Evolutionary conservation across 2,888 invertebrate species (phyloP), one percentile per base, ranked within the genome.

Genomic region (Brachylomia viminalis): DNA sequence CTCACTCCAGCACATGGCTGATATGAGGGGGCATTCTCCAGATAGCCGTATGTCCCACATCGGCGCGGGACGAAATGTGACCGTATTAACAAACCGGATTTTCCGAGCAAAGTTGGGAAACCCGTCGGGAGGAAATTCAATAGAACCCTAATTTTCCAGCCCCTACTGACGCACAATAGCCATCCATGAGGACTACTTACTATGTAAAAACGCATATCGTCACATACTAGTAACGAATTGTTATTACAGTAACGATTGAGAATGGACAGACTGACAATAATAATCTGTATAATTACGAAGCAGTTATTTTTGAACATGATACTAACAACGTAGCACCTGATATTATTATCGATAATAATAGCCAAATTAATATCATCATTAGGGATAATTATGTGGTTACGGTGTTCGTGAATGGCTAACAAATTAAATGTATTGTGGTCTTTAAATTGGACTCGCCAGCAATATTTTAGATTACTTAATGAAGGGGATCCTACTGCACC

Each of bases 31-130:
- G 45, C 65, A 76, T 83, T 81, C 83, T 83, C 81, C 61, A 77
- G 72, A 85, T 78, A 85, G 72, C 76, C 73, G 67, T 82, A 77
- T 80, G 85, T 84, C 77, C 74, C 75, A 69, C 82, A 86, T 84
- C 49, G 80, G 83, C 17, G 54, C 30, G 74, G 75, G 69, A 85
- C 87, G 77, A 91, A 91, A 91, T 90, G 87, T 85, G 86, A 89
- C 88, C 89, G 91, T 90, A 92, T 92, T 92, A 92, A 88, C 90
- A 90, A 91, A 91, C 90, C 86, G 86, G 87, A 92, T 92, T 92
- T 92, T 90, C 91, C 86, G 84, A 79, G 77, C 81, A 86, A 87
- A 88, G 83, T 88, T 87, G 87, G 83, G 84, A 86, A 86, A 77
- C 82, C 79, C 80, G 85, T 75, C 52, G 80, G 85, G 86, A 87